Conservation (phyloP, 2,113 vertebrate genomes). For the Ovis canadensis region DNA sequence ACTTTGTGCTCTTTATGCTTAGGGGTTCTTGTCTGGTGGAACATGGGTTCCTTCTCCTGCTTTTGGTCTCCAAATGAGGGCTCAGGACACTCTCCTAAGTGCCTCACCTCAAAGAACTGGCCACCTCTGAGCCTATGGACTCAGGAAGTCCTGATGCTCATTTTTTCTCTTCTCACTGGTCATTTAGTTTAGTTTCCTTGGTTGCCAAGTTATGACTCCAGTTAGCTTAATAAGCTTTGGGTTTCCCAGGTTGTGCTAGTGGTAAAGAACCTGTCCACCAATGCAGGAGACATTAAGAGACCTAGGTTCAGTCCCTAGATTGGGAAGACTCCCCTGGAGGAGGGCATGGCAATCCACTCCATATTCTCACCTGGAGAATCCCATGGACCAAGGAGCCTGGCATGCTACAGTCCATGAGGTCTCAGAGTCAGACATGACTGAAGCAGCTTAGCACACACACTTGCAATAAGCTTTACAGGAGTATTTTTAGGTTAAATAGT, state of each 20-base stretch:
- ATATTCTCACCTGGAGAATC: background rate
- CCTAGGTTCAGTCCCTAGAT: background rate
- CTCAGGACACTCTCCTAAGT: background rate
- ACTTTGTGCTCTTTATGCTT: background rate
- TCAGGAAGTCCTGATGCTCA: background rate
- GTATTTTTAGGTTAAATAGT: background rate
- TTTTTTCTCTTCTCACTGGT: background rate
- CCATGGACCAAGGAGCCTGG: background rate
- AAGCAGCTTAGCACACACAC: background rate
- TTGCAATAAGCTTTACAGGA: background rate
- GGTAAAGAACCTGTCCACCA: background rate
- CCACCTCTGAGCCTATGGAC: background rate
- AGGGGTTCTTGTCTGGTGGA: background rate
- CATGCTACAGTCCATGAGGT: background rate
- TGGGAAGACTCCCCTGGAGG: background rate
- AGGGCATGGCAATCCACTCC: background rate
- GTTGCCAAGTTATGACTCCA: background rate
- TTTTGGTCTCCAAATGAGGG: background rate
- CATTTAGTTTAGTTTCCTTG: background rate
- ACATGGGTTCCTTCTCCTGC: background rate
- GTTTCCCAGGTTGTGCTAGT: background rate
- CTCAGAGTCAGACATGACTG: background rate
- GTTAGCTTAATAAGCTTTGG: background rate
- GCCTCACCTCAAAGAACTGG: background rate
- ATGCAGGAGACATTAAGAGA: background rate